Conservation (phyloP, 1,140 invertebrate species). For the Adoxophyes honmai region DNA sequence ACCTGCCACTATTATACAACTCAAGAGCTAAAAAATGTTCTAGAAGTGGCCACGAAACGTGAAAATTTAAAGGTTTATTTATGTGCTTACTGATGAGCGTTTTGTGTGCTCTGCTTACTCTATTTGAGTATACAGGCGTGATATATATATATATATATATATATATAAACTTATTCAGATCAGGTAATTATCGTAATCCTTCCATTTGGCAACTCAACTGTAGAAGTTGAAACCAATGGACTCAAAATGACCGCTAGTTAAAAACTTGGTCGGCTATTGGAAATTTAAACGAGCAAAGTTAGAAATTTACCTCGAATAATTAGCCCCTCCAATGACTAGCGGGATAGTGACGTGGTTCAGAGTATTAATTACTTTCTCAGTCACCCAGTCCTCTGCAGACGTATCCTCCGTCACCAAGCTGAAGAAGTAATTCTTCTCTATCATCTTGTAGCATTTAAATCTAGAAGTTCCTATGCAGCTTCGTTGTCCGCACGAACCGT, state of each 20-base stretch:
- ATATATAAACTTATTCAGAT: no score
- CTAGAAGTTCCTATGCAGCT: constrained; percentile 39
- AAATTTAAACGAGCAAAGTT: constrained; percentile 8
- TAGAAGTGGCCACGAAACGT: no score
- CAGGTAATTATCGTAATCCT: background rate
- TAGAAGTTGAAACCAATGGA: constrained; percentile 5
- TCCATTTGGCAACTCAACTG: background rate
- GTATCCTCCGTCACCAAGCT: constrained; percentile 51
- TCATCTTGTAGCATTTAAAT: constrained; percentile 42
- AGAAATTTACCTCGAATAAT: constrained; percentile 50
- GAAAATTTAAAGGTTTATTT: no score
- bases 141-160: no score
- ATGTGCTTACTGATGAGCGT: no score
- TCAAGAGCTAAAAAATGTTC: no score
- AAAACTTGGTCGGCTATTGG: background rate
- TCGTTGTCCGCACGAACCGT: constrained; percentile 43
- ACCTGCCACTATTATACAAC: no score
- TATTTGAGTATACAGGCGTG: no score
- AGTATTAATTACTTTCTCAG: constrained; percentile 78
- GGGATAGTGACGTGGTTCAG: constrained; percentile 70
- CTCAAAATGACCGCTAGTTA: constrained; percentile 6
- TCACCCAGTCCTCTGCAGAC: constrained; percentile 79
- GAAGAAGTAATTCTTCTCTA: constrained; percentile 58
- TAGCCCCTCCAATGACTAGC: constrained; percentile 69
- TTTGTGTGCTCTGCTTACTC: no score